Percentiles rank a stretch among this genome's conserved stretches.
These are phyloP conservation scores for Virgularia gustaviana DNA, from an alignment of 92 coral and sea anemone species.

Conservation along the genomic window DNA sequence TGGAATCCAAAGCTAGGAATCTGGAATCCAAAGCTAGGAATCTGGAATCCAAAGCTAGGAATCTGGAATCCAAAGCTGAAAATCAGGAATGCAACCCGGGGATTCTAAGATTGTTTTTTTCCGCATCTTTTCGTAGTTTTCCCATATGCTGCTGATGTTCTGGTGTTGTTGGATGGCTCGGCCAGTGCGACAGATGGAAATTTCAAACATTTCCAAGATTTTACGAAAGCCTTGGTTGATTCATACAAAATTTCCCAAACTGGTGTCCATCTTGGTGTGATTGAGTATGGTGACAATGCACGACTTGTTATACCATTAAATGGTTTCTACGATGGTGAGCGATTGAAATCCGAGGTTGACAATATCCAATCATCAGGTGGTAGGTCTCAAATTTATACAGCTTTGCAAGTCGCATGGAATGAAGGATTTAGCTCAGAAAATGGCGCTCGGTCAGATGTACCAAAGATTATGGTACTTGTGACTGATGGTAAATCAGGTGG, in stretches of 20 bases:
- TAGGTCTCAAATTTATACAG: slow-evolving; percentile 60
- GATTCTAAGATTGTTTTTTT: not conserved
- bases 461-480: slow-evolving; percentile 66
- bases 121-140: not conserved
- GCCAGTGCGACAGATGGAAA: slow-evolving; percentile 46
- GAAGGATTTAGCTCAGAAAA: slow-evolving; percentile 29
- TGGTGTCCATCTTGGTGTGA: slow-evolving; percentile 64
- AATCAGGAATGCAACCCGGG: not conserved
- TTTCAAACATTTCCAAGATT: slow-evolving; percentile 64
- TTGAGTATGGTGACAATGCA: slow-evolving; percentile 61
- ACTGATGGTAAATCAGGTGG: slow-evolving; percentile 55
- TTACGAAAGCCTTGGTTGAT: slow-evolving; percentile 63
- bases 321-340: slow-evolving; percentile 38
- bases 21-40: too few species aligned
- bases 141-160: slow-evolving; percentile 50
- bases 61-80: too few species aligned
- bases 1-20: too few species aligned
- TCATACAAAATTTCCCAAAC: slow-evolving; percentile 52
- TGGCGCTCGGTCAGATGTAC: slow-evolving; percentile 54
- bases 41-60: too few species aligned
- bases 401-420: slow-evolving; percentile 60
- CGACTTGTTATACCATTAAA: slow-evolving; percentile 51
- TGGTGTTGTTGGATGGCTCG: slow-evolving; percentile 87
- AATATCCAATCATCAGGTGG: slow-evolving; percentile 63
- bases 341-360: slow-evolving; percentile 54